These are phyloP conservation scores for Caenorhabditis remanei DNA, from an alignment of 1,140 invertebrate species.

Conservation along the genomic window DNA sequence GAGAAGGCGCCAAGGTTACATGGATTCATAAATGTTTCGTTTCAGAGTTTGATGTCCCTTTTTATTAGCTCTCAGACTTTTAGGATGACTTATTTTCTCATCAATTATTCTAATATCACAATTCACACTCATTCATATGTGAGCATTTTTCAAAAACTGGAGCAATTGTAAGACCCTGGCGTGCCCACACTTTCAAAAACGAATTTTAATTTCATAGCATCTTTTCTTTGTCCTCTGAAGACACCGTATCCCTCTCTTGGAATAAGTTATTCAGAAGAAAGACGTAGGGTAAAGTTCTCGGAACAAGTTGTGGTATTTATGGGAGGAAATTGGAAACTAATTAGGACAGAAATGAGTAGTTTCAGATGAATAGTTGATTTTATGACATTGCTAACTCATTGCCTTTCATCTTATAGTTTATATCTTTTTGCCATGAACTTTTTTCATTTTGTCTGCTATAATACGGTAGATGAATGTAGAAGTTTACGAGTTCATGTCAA, in stretches of 20 bases:
- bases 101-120: not conserved
- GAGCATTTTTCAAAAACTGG: not conserved
- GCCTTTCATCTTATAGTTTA: slow-evolving; percentile 6
- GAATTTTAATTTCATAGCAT: not conserved
- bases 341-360: slow-evolving; percentile 49
- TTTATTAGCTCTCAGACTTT: too few species aligned
- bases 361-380: slow-evolving; percentile 51
- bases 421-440: slow-evolving; percentile 30
- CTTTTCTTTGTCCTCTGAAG: not conserved
- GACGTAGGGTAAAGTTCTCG: slow-evolving; percentile 18
- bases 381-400: not conserved
- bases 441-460: not conserved
- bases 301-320: slow-evolving; percentile 47
- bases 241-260: not conserved
- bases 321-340: slow-evolving; percentile 43
- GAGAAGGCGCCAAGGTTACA: too few species aligned
- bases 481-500: slow-evolving; percentile 38
- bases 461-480: not conserved
- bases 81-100: not conserved
- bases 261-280: slow-evolving; percentile 2
- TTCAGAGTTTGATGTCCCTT: too few species aligned
- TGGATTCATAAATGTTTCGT: too few species aligned
- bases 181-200: not conserved
- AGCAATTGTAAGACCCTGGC: not conserved
- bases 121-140: not conserved